These are phyloP conservation scores for Nematostella vectensis DNA, from an alignment of 92 coral and sea anemone species.

Conservation along the genomic window DNA sequence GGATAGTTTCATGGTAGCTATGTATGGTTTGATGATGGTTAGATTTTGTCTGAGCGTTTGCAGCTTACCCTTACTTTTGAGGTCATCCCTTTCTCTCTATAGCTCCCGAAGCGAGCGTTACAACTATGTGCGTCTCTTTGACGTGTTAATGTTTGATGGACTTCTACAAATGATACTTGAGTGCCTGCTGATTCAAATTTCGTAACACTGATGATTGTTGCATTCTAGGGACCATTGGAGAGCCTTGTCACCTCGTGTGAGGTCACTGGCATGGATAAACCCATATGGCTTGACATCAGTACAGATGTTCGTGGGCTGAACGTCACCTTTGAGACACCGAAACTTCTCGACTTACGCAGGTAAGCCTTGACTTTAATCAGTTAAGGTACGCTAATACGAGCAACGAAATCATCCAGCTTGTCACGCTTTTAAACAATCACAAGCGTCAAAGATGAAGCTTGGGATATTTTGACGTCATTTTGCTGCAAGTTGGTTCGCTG, in stretches of 20 bases:
- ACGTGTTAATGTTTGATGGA: too few species aligned
- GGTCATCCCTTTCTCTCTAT: too few species aligned
- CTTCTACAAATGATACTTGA: too few species aligned
- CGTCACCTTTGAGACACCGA: constrained; percentile 78
- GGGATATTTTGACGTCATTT: neutral
- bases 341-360: constrained; percentile 60
- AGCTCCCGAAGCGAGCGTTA: too few species aligned
- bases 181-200: neutral
- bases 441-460: neutral
- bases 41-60: too few species aligned
- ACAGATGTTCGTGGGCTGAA: constrained; percentile 78
- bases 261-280: constrained; percentile 72
- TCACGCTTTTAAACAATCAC: neutral
- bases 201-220: neutral
- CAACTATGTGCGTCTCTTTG: too few species aligned
- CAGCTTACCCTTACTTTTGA: too few species aligned
- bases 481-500: too few species aligned
- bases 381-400: neutral
- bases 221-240: constrained; percentile 63
- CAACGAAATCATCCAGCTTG: too few species aligned
- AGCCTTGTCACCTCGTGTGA: constrained; percentile 63
- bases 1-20: too few species aligned
- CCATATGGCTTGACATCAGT: constrained; percentile 61
- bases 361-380: too few species aligned
- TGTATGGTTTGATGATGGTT: too few species aligned